phyloP scores from a whole-genome alignment of 2,797 vertebrate genomes.

The Prionace glauca region DNA sequence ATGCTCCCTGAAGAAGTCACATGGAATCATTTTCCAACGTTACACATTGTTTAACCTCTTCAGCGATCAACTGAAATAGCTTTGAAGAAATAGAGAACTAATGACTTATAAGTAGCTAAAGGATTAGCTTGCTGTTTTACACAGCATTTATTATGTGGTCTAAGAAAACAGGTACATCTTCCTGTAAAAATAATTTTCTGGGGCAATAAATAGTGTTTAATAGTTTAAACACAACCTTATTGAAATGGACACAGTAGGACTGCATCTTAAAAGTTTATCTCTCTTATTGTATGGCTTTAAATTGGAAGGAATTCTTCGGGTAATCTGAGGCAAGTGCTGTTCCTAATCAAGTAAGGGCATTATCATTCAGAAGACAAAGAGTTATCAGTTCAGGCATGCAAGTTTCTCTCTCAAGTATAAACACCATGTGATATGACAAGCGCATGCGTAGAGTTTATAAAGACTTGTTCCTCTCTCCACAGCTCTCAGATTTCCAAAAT shows the following conservation, averaged over 20 bases:
- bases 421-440: slow-evolving; percentile 48
- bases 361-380: slow-evolving; percentile 43
- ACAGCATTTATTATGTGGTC: neutral
- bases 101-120: neutral
- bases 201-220: neutral
- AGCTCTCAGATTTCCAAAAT: slow-evolving; percentile 48
- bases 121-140: neutral
- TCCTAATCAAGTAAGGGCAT: slow-evolving; percentile 43
- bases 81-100: neutral
- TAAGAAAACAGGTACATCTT: neutral
- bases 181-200: neutral
- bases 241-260: neutral
- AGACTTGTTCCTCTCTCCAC: slow-evolving; percentile 40
- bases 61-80: neutral
- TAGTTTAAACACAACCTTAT: neutral
- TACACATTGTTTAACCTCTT: neutral
- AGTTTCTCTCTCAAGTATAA: slow-evolving; percentile 46
- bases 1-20: neutral
- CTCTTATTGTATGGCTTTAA: neutral
- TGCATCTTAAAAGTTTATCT: neutral
- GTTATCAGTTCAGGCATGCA: slow-evolving; percentile 43
- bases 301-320: neutral
- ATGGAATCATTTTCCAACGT: neutral
- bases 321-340: slow-evolving; percentile 29
- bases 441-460: slow-evolving; percentile 45